Conservation (phyloP, 2,888 invertebrate species). For the Lottia scabra region DNA sequence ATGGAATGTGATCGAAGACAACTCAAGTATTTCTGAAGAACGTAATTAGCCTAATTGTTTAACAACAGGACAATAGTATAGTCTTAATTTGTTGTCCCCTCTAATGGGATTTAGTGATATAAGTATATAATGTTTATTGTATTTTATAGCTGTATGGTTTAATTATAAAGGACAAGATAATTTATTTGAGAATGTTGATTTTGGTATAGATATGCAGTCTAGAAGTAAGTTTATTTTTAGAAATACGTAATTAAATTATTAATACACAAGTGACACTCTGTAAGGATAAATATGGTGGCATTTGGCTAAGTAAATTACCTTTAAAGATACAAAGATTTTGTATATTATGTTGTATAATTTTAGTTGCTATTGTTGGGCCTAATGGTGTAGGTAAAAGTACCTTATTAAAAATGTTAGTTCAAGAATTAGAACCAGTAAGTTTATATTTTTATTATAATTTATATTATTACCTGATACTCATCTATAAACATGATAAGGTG, state of each 20-base stretch:
- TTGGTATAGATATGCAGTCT: conserved; percentile 77
- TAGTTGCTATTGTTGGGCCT: conserved; percentile 78
- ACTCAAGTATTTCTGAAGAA: too few relatives aligned
- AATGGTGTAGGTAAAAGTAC: conserved; percentile 99
- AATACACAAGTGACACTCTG: too few relatives aligned
- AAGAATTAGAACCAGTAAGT: conserved; percentile 81
- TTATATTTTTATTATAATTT: background rate
- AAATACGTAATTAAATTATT: too few relatives aligned
- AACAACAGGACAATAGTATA: too few relatives aligned
- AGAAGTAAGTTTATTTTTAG: conserved; percentile 71
- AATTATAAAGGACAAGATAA: conserved; percentile 79
- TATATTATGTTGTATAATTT: conserved; percentile 19
- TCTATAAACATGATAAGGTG: too few relatives aligned
- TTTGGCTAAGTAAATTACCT: too few relatives aligned
- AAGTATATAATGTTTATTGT: background rate
- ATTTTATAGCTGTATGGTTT: conserved; percentile 82
- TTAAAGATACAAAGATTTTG: background rate
- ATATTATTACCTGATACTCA: too few relatives aligned
- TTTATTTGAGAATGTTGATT: conserved; percentile 86
- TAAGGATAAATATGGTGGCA: too few relatives aligned
- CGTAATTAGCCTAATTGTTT: too few relatives aligned
- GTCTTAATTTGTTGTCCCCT: too few relatives aligned
- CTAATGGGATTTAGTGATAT: too few relatives aligned
- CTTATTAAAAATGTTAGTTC: conserved; percentile 91
- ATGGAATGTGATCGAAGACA: too few relatives aligned